Evolutionary conservation across 2,888 invertebrate species (phyloP), one percentile per base, ranked within the genome.

Genomic region (Leptopilina syphax): DNA sequence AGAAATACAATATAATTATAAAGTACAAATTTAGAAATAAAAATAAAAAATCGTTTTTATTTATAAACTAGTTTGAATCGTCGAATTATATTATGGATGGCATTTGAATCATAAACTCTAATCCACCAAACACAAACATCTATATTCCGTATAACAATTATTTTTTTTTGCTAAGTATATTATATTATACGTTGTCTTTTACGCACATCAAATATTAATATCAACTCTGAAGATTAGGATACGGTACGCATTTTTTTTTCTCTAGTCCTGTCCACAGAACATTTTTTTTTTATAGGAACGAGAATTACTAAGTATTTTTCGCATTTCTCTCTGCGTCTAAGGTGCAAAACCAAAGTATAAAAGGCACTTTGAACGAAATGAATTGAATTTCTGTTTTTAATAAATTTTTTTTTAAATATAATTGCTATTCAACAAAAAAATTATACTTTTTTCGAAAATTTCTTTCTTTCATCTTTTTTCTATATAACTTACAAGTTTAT

Each of bases 281-380:
- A 9, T 47, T 47, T 47, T 47, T 47, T 50, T 73, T 73, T 73
- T 57, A 81, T 79, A 83, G 80, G 82, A 83, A 76, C 80, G 79
- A 66, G 65, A 78, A 63, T 82, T 18, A 73, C 34, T 73, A 73
- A 24, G 13, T 54, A n/a, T 54, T 57, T 57, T 13, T 73, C 57
- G 57, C 73, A 34, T 73, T 60, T 41, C 9, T 41, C 9, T 54
- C 13, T 73, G 50, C 57, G 54, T 54, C 54, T 73, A 73, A 73
- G 57, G 34, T 73, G 73, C 57, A 54, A 50, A 85, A 82, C 77
- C 79, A 65, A 79, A 82, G 82, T 80, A 80, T 77, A 82, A 86
- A 87, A 87, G 87, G 87, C 87, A 87, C 87, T 87, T 86, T 41
- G 82, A 87, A 87, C 83, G 82, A 84, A 87, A 87, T 83, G 77